Evolutionary conservation across 1,140 invertebrate genomes (phyloP).

Genomic region (Globodera rostochiensis): DNA sequence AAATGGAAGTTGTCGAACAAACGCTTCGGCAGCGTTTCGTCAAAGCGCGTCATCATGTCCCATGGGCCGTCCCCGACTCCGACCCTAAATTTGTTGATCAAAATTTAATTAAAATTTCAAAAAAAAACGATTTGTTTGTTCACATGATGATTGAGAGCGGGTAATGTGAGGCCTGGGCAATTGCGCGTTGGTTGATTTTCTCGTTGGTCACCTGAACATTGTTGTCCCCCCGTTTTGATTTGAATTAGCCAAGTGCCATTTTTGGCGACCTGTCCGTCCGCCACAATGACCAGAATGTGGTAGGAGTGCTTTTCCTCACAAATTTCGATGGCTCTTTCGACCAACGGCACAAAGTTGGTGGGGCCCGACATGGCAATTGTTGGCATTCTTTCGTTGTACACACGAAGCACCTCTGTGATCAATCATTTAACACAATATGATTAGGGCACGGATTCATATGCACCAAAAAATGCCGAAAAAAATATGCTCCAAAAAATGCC

Average conservation of each 20-base stretch:
- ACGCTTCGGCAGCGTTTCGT: constrained; percentile 69
- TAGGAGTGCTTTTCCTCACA: constrained; percentile 66
- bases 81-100: constrained; percentile 58
- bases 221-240: background rate
- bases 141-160: constrained; percentile 70
- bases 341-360: constrained; percentile 70
- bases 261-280: constrained; percentile 41
- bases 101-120: background rate
- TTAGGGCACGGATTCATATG: no score
- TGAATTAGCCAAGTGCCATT: background rate
- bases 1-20: constrained; percentile 72
- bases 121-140: constrained; percentile 22
- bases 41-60: constrained; percentile 70
- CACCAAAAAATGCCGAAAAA: no score
- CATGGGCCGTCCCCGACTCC: constrained; percentile 72
- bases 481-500: no score
- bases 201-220: constrained; percentile 68
- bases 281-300: constrained; percentile 64
- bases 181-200: constrained; percentile 68
- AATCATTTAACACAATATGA: background rate
- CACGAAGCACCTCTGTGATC: constrained; percentile 57
- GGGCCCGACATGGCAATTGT: constrained; percentile 66
- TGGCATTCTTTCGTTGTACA: constrained; percentile 63
- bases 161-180: constrained; percentile 70
- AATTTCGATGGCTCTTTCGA: constrained; percentile 68